phyloP scores from a whole-genome alignment of 2,888 invertebrate genomes.

The Zaprionus bogoriensis region DNA sequence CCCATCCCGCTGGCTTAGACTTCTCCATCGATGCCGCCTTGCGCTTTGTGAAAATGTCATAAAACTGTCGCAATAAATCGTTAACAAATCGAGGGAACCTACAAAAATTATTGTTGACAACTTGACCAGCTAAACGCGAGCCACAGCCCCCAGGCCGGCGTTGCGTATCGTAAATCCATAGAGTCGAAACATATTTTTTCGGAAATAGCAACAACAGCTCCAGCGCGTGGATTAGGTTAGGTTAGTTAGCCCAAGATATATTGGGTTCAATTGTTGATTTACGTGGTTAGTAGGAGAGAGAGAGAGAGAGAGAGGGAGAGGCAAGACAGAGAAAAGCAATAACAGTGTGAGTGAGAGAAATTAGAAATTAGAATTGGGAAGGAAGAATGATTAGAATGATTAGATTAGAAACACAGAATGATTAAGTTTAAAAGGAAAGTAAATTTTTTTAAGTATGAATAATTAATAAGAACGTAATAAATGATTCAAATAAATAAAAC shows the following conservation, averaged over 20 bases:
- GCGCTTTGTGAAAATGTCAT: constrained; percentile 45
- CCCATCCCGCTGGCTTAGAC: no score
- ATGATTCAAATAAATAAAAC: no score
- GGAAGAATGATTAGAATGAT: not conserved
- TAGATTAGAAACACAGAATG: not conserved
- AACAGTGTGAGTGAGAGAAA: not conserved
- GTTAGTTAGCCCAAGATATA: not conserved
- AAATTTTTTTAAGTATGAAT: no score
- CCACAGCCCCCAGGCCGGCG: not conserved
- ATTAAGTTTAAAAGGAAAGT: no score
- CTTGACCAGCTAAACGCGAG: constrained; percentile 9
- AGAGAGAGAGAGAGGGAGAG: not conserved
- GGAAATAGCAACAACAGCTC: not conserved
- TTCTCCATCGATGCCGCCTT: no score
- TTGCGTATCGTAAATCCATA: not conserved
- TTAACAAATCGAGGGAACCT: constrained; percentile 51
- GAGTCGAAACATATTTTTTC: not conserved
- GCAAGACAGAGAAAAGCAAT: not conserved
- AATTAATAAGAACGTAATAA: no score
- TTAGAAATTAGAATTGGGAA: not conserved
- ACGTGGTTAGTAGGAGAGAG: not conserved
- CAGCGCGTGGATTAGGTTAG: not conserved
- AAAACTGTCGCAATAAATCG: constrained; percentile 58
- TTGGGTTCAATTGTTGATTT: not conserved
- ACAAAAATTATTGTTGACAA: constrained; percentile 41